Conservation (phyloP, 2,797 vertebrate genomes). For the Anabacerthia variegaticeps region DNA sequence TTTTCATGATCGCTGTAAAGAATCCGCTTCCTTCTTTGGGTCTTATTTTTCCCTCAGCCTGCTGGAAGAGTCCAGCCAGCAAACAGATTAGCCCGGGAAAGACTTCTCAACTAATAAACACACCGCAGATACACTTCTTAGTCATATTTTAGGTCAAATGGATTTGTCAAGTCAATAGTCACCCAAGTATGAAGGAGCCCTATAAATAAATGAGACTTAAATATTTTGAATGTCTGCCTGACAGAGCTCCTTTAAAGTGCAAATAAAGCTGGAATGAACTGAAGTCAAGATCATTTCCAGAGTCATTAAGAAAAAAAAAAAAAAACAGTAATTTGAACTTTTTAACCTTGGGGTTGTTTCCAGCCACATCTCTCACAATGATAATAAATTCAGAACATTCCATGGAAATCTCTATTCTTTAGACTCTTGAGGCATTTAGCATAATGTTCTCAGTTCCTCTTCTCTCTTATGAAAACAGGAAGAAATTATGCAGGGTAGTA, state of each 20-base stretch:
- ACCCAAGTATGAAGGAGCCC: background rate
- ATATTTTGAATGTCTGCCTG: background rate
- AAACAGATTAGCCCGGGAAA: background rate
- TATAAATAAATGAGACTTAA: constrained; percentile 31
- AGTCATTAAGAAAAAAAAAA: background rate
- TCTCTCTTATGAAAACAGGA: constrained; percentile 48
- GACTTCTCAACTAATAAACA: constrained; percentile 16
- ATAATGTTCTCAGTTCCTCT: constrained; percentile 47
- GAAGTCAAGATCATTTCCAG: background rate
- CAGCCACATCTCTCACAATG: background rate
- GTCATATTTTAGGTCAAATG: constrained; percentile 25
- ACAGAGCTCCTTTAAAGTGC: constrained; percentile 11
- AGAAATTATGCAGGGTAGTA: constrained; percentile 49
- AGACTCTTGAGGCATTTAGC: constrained; percentile 17
- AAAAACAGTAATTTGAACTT: background rate
- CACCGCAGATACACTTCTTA: background rate
- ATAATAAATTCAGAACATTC: constrained; percentile 44
- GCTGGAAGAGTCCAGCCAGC: constrained; percentile 1
- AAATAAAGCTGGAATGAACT: background rate
- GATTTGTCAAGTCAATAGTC: constrained; percentile 23
- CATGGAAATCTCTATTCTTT: constrained; percentile 21
- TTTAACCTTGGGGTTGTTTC: constrained; percentile 21
- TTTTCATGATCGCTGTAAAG: background rate
- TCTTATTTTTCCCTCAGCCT: constrained; percentile 22
- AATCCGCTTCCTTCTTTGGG: constrained; percentile 23